Evolutionary conservation across 2,888 invertebrate species (phyloP), one percentile per base, ranked within the genome.

Genomic region (Dasypolia templi): DNA sequence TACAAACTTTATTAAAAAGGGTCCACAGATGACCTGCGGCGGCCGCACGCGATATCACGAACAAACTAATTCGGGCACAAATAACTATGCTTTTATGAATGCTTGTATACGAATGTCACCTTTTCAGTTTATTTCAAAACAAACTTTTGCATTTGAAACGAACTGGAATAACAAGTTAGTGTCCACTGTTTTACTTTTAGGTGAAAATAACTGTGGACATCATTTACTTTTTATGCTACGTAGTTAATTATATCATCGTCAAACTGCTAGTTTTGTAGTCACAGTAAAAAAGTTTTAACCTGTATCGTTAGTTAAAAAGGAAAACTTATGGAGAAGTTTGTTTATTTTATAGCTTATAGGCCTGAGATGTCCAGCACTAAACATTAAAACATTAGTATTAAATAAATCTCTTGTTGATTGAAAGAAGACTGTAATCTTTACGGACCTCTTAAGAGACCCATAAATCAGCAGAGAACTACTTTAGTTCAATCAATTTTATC

Each of bases 61-160:
- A 64, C 69, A 29, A 64, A 77, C 78, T 62, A 44, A 59, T 59
- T 72, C 46, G 11, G 22, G 22, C 49, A 29, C 58, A 26, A 32
- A 77, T 67, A 82, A 78, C 73, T 82, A 72, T 73, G 68, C 62
- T 66, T 78, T 78, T 49, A 78, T 68, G 61, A 72, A 58, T 56
- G 39, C 77, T 72, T 59, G 68, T 72, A 80, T 62, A 73, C 46
- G 14, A 68, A 66, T 55, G 73, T 82, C 83, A 82, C 64, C 26
- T 62, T 64, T 64, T 35, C 44, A 68, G 32, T 53, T 72, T 72
- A 78, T 82, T 82, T 56, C 26, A 32, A 29, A 80, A 80, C 83
- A 78, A 80, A 80, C 79, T 80, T 80, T 73, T 66, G 32, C 83
- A 78, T 78, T 72, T 82, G 46, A 53, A 82, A 78, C 67, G 56